These are phyloP conservation scores for Hypomecis punctinalis DNA, from an alignment of 2,888 invertebrate species.

Conservation along the genomic window DNA sequence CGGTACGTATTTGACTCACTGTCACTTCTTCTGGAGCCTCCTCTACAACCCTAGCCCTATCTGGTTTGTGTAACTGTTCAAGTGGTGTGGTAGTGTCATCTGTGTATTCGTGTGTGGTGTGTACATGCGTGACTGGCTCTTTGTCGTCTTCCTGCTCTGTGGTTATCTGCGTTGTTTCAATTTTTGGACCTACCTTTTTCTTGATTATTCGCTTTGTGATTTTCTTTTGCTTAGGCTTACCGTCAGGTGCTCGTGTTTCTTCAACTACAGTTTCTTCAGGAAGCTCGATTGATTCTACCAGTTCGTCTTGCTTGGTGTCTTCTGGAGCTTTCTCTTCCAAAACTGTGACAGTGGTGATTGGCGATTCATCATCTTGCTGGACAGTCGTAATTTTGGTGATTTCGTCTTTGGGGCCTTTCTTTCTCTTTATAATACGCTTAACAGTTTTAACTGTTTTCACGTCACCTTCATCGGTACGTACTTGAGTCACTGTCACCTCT, in stretches of 20 bases:
- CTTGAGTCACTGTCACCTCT: constrained; percentile 47
- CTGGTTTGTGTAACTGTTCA: constrained; percentile 47
- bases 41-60: constrained; percentile 55
- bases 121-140: constrained; percentile 41
- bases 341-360: constrained; percentile 41
- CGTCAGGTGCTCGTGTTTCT: constrained; percentile 35
- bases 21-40: constrained; percentile 45
- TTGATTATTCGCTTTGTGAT: constrained; percentile 67
- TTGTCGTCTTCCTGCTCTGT: constrained; percentile 60
- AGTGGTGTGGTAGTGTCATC: constrained; percentile 50
- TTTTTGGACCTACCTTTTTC: constrained; percentile 60
- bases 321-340: constrained; percentile 45
- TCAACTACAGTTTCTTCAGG: constrained; percentile 44
- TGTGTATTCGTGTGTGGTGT: constrained; percentile 55
- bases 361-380: constrained; percentile 53
- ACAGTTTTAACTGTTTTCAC: constrained; percentile 47
- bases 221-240: constrained; percentile 39
- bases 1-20: constrained; percentile 46
- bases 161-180: constrained; percentile 53
- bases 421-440: constrained; percentile 58
- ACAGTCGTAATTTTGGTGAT: constrained; percentile 62
- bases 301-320: constrained; percentile 66
- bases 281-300: constrained; percentile 65
- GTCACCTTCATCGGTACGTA: constrained; percentile 45
- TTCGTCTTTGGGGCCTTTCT: constrained; percentile 60